Base-by-base conservation (phyloP, 2,888 invertebrate genomes). In the Coelinius sp. region DNA sequence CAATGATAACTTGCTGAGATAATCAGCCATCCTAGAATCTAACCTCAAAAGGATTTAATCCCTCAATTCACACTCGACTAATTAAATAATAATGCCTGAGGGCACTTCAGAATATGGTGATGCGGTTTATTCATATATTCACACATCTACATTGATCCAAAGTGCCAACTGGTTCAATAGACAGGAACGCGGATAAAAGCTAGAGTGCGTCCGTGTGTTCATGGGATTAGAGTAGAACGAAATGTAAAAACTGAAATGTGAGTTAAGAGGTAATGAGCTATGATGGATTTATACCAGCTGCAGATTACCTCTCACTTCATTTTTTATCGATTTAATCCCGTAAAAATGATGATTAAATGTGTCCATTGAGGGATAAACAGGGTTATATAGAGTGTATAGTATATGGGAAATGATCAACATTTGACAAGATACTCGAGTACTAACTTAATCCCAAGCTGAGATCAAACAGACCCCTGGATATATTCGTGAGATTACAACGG, bases 401-500 rank as follows among this genome's bases (percentile, higher is more conserved):
- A 35, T 14, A 59, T 31, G 59, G 31, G 12, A 59, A 59, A 59
- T 31, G 59, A 59, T 59, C 27, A 59, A 35, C 59, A 31, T 59
- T 59, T 25, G 59, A 59, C 59, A 59, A 59, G 59, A 59, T 20
- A 59, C 31, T 31, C 31, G 17, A 59, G 59, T 17, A 35, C 35
- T 59, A 59, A 59, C 59, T 59, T 14, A 59, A 59, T 59, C 59
- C 59, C 59, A 31, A 35, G 35, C 31, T 17, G 20, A 59, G 59
- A 59, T 59, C 59, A 59, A 59, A 59, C 59, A 59, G 59, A 49
- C 59, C 59, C 20, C 59, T 31, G 59, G 35, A 59, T 59, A 35
- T 17, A 59, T 59, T 59, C 35, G 59, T 59, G 59, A 59, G 59
- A 59, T 59, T 59, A 59, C 59, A 59, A 59, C 59, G 59, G 59